Base-by-base conservation (phyloP, 1,140 invertebrate genomes). In the Aleiodes sp. region DNA sequence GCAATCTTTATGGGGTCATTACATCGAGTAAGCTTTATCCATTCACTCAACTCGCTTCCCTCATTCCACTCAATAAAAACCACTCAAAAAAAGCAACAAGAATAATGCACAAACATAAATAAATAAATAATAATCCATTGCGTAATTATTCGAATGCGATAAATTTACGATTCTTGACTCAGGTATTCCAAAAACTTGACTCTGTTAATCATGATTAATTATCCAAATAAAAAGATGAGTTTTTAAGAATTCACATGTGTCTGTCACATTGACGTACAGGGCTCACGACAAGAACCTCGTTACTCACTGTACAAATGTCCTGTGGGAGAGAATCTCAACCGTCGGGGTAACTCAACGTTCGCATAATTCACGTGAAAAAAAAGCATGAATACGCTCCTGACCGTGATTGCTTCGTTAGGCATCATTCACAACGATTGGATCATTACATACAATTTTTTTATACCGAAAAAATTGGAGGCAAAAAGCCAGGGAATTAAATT, bases 351-450 rank as follows among this genome's bases (percentile, higher is more conserved):
- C 46, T 4, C n/a, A 14, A n/a, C n/a, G 41, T 52, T 59, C 56
- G 56, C 26, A 65, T 65, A 65, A 65, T 65, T 65, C 31, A 46
- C 8, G 29, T 19, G 4, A 33, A 65, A 65, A 65, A 65, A 57
- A 46, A 46, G 2, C 1, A 29, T 26, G 14, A 24, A 64, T 41
- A 21, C 24, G 29, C 41, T 59, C 28, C 28, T 59, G 56, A 29
- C 28, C 28, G 39, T 69, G 41, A 69, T 69, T 69, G 60, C 60
- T 63, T 69, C 67, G 59, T 69, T 69, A 69, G 63, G 67, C 57
- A 56, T 69, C 60, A 69, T 69, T 69, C 67, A 69, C 43, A 63
- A 52, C 59, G 9, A 14, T 28, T 16, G 33, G 10, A 35, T 63
- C 39, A 56, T 63, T 63, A 57, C 19, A 69, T 63, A 57, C 12